Evolutionary conservation across 1,140 invertebrate genomes (phyloP).

Genomic region (Drosophila navojoa): DNA sequence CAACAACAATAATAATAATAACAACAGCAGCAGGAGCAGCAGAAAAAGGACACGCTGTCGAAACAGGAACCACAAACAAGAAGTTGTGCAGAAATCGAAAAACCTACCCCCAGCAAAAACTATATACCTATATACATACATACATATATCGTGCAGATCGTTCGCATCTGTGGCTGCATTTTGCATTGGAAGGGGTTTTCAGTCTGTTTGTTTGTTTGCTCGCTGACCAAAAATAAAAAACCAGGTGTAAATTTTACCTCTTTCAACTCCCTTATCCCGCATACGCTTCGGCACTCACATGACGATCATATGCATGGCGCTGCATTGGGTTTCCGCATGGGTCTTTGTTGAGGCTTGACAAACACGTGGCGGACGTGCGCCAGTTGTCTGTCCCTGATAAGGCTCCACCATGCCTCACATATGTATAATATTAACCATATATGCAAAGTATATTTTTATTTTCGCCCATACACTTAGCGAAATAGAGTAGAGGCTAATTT

Average conservation of each 20-base stretch:
- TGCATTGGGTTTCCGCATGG: conserved; percentile 25
- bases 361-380: conserved; percentile 74
- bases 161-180: conserved; percentile 71
- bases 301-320: conserved; percentile 22
- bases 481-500: not conserved
- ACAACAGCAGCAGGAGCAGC: conserved; percentile 21
- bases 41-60: conserved; percentile 61
- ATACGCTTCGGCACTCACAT: conserved; percentile 17
- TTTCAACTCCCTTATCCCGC: conserved; percentile 5
- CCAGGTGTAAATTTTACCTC: conserved; percentile 78
- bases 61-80: conserved; percentile 64
- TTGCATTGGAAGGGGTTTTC: conserved; percentile 59
- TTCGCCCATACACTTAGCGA: not conserved
- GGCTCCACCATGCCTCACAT: conserved; percentile 5
- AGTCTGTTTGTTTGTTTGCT: conserved; percentile 58
- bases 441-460: conserved; percentile 14
- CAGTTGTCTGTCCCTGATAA: conserved; percentile 71
- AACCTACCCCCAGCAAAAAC: conserved; percentile 48
- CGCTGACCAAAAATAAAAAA: conserved; percentile 54
- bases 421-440: conserved; percentile 3
- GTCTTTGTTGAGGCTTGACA: conserved; percentile 14
- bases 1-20: conserved; percentile 23
- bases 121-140: not conserved
- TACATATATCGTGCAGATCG: conserved; percentile 26
- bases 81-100: conserved; percentile 40